Base-by-base conservation (phyloP, 2,113 vertebrate genomes). In the Pithys albifrons region DNA sequence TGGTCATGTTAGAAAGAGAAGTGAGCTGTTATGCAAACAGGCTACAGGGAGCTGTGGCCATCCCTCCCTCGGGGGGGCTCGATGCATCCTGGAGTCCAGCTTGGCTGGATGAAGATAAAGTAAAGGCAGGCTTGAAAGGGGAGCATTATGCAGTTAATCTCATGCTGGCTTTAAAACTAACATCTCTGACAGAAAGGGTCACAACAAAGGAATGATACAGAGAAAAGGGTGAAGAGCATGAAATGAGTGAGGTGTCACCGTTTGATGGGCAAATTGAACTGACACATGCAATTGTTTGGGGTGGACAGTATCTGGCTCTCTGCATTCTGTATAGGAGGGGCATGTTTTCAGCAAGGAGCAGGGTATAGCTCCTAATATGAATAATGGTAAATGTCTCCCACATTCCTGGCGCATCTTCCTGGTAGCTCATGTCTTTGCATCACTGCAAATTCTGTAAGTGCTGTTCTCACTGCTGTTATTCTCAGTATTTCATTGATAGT, bases 91-190 rank as follows among this genome's bases (percentile, higher is more conserved):
- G 14, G 79, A 59, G 65, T 71, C 46, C 55, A 78, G 76, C 78
- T 84, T 9, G 8, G 64, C 74, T 89, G 94, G 65, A 12, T 7
- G 29, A 25, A 89, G 70, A 93, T 74, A 78, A 91, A 83, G 69
- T 37, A 6, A 43, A 94, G 67, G 65, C 78, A 95, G 89, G 75
- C 91, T 89, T 80, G 85, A 94, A 94, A 95, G n/a, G 33, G 75
- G 27, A 86, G 49, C 41, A 64, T 77, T 46, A 59, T 90, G 78
- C 12, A 71, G 52, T 81, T 93, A 95, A 80, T 93, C 90, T 67
- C 85, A 64, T 15, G 54, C 89, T 86, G 67, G 59, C 46, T 91
- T 91, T 88, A 84, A 92, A 93, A 85, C 84, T 52, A 94, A 86
- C 61, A 71, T 78, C 61, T 91, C 81, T 88, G 83, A 39, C 78